Conservation (phyloP, 2,888 invertebrate genomes). For the Acanthococcus lagerstroemiae region DNA sequence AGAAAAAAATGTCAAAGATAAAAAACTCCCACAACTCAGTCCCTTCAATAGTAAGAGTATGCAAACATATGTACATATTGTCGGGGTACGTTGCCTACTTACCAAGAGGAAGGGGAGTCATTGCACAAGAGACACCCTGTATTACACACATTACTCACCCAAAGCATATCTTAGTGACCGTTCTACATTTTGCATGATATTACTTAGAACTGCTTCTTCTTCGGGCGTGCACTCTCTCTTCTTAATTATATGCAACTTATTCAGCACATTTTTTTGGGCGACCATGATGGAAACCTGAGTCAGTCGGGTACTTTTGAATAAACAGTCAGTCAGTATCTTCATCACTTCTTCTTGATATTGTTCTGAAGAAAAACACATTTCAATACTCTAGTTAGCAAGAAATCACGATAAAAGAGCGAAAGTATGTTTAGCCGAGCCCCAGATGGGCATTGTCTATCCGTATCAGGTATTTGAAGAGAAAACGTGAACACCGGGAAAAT, state of each 20-base stretch:
- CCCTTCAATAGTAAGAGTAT: no score
- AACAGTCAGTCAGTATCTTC: conserved; percentile 12
- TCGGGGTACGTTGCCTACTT: no score
- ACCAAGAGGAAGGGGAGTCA: no score
- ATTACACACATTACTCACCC: conserved; percentile 3
- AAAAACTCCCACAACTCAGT: no score
- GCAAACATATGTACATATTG: no score
- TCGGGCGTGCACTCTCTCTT: neutral
- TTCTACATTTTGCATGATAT: conserved; percentile 16
- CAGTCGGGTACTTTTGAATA: conserved; percentile 14
- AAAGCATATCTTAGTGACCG: conserved; percentile 9
- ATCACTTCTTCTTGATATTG: conserved; percentile 22
- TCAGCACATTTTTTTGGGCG: conserved; percentile 16
- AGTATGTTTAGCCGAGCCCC: no score
- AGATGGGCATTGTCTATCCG: no score
- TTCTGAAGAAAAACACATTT: neutral
- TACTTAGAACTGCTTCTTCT: conserved; percentile 9
- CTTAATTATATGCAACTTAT: conserved; percentile 15
- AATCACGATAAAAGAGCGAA: no score
- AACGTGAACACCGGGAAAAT: neutral
- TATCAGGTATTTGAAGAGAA: neutral
- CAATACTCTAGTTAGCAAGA: no score
- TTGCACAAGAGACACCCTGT: no score
- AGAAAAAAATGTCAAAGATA: no score
- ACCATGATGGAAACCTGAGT: conserved; percentile 25